Percentiles rank a stretch among this genome's conserved stretches.
These are phyloP conservation scores for Acanthoscelides obtectus DNA, from an alignment of 2,888 invertebrate species.

Conservation along the genomic window DNA sequence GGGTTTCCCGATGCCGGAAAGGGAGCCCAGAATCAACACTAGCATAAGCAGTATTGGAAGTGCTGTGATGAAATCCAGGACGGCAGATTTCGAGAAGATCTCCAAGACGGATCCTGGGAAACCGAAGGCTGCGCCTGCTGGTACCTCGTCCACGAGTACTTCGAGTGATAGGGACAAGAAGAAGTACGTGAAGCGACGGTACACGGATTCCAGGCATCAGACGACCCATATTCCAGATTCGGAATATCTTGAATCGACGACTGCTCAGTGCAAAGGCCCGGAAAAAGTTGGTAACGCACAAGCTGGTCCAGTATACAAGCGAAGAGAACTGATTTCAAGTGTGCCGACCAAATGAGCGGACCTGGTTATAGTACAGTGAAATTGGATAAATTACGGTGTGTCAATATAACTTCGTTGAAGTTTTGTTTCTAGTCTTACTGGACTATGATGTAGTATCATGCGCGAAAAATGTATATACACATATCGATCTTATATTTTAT, in stretches of 20 bases:
- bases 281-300: constrained; percentile 30
- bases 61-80: constrained; percentile 61
- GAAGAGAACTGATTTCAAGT: constrained; percentile 77
- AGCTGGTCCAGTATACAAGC: constrained; percentile 64
- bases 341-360: constrained; percentile 49
- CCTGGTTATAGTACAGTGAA: constrained; percentile 1
- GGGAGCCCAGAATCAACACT: constrained; percentile 49
- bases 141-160: constrained; percentile 25
- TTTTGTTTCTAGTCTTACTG: background rate
- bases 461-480: background rate
- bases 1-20: constrained; percentile 12
- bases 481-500: background rate
- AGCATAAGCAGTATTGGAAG: constrained; percentile 64
- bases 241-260: constrained; percentile 45
- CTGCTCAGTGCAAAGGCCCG: constrained; percentile 28
- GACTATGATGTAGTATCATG: background rate
- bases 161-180: constrained; percentile 50
- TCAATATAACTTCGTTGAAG: too few species aligned
- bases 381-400: background rate
- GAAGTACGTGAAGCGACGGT: constrained; percentile 57
- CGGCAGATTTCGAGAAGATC: constrained; percentile 63
- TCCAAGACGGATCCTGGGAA: constrained; percentile 52
- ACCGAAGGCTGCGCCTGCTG: constrained; percentile 40
- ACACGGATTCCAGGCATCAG: constrained; percentile 58
- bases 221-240: constrained; percentile 56